Percentiles rank a stretch among this genome's conserved stretches.
Conservation (phyloP, 2,797 vertebrate genomes). For the Amblyopsis hoosieri region DNA sequence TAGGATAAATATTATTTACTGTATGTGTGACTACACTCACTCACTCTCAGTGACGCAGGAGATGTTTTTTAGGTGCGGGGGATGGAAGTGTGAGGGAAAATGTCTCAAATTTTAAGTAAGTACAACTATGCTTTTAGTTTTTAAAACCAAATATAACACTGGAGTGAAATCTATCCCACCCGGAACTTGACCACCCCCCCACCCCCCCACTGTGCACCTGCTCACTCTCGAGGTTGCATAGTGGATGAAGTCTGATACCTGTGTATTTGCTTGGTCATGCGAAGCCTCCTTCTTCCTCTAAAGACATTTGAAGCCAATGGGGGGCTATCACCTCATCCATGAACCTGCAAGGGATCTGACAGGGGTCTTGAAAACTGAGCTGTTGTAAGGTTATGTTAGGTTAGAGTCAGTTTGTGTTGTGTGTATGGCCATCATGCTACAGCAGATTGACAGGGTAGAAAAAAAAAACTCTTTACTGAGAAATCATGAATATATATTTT, state of each 20-base stretch:
- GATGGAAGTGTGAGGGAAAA: background rate
- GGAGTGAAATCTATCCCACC: too few relatives aligned
- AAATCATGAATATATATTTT: too few relatives aligned
- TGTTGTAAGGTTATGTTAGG: background rate
- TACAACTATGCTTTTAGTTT: too few relatives aligned
- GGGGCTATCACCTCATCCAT: background rate
- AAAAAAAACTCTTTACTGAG: too few relatives aligned
- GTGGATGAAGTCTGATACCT: slow-evolving; percentile 9
- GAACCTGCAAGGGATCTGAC: too few relatives aligned
- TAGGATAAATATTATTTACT: too few relatives aligned
- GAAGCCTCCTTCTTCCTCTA: slow-evolving; percentile 5
- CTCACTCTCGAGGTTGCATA: slow-evolving; percentile 9
- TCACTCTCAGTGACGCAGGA: too few relatives aligned
- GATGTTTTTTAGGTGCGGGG: background rate
- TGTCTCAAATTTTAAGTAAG: too few relatives aligned
- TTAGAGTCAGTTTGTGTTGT: background rate
- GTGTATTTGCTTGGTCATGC: slow-evolving; percentile 14
- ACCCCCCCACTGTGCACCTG: background rate
- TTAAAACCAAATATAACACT: too few relatives aligned
- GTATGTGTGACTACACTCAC: too few relatives aligned
- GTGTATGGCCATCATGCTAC: background rate
- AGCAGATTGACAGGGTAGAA: background rate
- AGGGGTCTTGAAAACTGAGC: background rate
- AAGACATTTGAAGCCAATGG: background rate
- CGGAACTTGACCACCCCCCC: too few relatives aligned